A percentile compares a stretch with the other conserved stretches of the same genome.
Evolutionary conservation across 2,113 vertebrate species (phyloP).

Genomic region (Scytalopus superciliaris): DNA sequence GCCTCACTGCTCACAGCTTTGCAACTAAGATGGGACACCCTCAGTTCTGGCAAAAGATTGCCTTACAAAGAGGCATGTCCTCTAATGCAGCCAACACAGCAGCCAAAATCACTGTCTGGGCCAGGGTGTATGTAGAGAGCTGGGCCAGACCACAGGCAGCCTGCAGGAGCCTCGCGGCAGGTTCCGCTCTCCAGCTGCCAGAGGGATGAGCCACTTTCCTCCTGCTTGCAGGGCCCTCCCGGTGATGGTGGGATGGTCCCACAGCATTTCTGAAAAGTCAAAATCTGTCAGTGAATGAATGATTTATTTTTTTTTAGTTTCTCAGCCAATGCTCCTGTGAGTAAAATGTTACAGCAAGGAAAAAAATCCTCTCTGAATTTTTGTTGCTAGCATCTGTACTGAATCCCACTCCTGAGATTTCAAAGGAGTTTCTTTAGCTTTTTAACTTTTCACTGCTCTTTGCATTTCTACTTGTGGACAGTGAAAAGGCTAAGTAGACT

Average conservation of each 20-base stretch:
- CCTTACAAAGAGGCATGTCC: background rate
- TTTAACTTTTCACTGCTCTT: conserved; percentile 13
- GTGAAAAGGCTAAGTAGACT: background rate
- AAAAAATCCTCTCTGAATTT: background rate
- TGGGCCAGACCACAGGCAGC: background rate
- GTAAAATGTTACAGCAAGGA: background rate
- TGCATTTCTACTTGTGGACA: background rate
- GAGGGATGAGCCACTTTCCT: background rate
- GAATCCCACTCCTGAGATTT: background rate
- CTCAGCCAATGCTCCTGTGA: background rate
- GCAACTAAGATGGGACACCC: background rate
- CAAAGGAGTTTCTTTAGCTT: conserved; percentile 14
- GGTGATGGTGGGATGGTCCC: background rate
- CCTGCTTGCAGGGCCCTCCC: background rate
- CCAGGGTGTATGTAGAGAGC: background rate
- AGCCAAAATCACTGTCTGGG: background rate
- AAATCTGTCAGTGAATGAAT: background rate
- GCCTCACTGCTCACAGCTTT: background rate
- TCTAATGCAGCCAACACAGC: background rate
- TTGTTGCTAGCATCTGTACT: background rate
- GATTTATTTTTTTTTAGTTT: background rate
- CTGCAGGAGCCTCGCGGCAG: background rate
- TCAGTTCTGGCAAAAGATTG: background rate
- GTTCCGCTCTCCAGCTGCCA: background rate
- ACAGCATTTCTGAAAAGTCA: background rate